Percentiles rank a stretch among this genome's conserved stretches.
Conservation (phyloP, 2,797 vertebrate genomes). For the Percopsis omiscomaycus region DNA sequence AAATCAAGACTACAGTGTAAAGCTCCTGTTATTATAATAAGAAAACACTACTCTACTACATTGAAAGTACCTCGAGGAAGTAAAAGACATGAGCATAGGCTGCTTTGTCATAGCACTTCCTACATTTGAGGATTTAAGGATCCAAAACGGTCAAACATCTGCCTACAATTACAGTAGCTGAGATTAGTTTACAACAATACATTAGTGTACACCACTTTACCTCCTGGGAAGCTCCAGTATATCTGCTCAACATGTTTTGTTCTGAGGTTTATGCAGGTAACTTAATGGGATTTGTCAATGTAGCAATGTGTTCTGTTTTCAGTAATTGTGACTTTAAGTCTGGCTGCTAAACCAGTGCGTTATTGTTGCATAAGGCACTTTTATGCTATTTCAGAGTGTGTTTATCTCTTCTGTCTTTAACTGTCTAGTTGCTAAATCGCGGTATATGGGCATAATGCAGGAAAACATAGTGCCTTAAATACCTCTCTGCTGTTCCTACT, state of each 20-base stretch:
- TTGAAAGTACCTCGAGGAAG: slow-evolving; percentile 40
- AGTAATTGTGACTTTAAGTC: background rate
- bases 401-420: too few species aligned
- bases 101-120: slow-evolving; percentile 53
- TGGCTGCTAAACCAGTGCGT: background rate
- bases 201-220: background rate
- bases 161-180: background rate
- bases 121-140: slow-evolving; percentile 39
- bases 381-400: background rate
- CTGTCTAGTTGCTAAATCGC: too few species aligned
- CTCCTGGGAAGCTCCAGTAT: slow-evolving; percentile 4
- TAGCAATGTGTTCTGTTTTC: background rate
- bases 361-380: background rate
- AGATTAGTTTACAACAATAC: slow-evolving; percentile 16
- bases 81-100: slow-evolving; percentile 42
- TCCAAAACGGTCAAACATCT: background rate
- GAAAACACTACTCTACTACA: slow-evolving; percentile 35
- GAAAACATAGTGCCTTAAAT: too few species aligned
- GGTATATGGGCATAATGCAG: too few species aligned
- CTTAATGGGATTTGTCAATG: background rate
- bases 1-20: too few species aligned
- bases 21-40: too few species aligned
- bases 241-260: slow-evolving; percentile 47
- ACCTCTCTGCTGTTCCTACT: slow-evolving; percentile 4
- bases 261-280: slow-evolving; percentile 68